Evolutionary conservation across 2,113 vertebrate genomes (phyloP), one percentile per base, ranked within the genome.

Genomic region (Marmota flaviventris): DNA sequence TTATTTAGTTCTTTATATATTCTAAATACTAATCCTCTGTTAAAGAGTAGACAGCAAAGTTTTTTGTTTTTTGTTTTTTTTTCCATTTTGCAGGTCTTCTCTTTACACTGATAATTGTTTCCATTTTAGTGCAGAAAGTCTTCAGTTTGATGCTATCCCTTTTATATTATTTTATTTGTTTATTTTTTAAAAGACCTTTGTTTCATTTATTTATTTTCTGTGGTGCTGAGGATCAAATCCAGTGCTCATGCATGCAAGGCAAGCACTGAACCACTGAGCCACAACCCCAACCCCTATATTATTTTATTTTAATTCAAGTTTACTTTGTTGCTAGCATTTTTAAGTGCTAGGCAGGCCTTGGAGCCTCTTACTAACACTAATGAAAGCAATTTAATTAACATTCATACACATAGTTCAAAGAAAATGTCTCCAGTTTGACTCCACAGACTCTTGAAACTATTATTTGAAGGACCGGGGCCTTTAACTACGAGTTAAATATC

Each of bases 311-410:
- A 93, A 58, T 73, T 32, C 42, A 81, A 77, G 22, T 48, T 93
- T 85, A 84, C 34, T 91, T 85, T 63, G 70, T 63, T 85, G 65
- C 12, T 93, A 65, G 8, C 45, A 56, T 94, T 91, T 95, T 65
- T n/a, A 83, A 86, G 32, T 77, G 2, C 2, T 58, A n/a, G 39
- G 56, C 14, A 84, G 48, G 3, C 7, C 32, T 10, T 1, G 34
- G 1, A 37, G 53, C 75, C 37, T 93, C 6, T 20, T 95, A 48
- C 65, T 83, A 91, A 82, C 76, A 92, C 10, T 58, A 95, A 73
- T 94, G 27, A 10, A 75, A 97, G 25, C 51, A 42, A 42, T 86
- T 75, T 95, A 95, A n/a, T 16, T 39, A 92, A 95, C 94, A 93
- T 39, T 29, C 8, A 14, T 75, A 27, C 12, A 42, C 0, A 37